Percentiles rank a stretch among this genome's conserved stretches.
Conservation (phyloP, 1,140 invertebrate genomes). For the Brachionus paranguensis region DNA sequence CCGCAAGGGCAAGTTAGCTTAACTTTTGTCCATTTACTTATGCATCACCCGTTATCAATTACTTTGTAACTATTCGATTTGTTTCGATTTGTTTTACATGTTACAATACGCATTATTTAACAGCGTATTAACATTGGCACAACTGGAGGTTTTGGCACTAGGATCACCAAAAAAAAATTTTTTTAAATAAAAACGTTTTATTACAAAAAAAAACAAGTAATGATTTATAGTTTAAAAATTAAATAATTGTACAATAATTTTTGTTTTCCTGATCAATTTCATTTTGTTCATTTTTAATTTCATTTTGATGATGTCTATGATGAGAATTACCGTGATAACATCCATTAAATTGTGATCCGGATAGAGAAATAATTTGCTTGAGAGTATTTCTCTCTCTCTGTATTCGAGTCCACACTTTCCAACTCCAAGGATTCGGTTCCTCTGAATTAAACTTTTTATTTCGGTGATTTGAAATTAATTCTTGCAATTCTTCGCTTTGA, state of each 20-base stretch:
- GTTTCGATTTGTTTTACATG: too few species aligned
- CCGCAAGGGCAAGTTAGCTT: too few species aligned
- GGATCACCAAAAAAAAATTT: too few species aligned
- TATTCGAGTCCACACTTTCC: constrained; percentile 29
- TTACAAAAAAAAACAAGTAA: neutral
- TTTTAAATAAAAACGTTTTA: neutral
- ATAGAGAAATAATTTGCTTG: constrained; percentile 9
- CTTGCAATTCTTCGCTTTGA: constrained; percentile 21
- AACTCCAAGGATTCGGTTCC: constrained; percentile 36
- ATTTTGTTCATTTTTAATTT: neutral
- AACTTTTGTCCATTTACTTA: too few species aligned
- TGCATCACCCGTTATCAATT: too few species aligned
- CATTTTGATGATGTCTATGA: neutral
- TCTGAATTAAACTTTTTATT: neutral
- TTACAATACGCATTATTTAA: too few species aligned
- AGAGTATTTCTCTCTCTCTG: constrained; percentile 25
- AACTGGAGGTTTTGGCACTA: too few species aligned
- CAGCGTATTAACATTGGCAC: too few species aligned
- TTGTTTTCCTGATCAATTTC: neutral
- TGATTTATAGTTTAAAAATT: neutral
- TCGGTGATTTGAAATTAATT: neutral
- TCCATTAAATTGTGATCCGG: neutral
- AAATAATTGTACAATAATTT: neutral
- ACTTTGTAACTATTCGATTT: too few species aligned
- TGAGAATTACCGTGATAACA: neutral